These are phyloP conservation scores for Melanotaenia parkinsoni DNA, from an alignment of 2,797 vertebrate species.

Conservation along the genomic window DNA sequence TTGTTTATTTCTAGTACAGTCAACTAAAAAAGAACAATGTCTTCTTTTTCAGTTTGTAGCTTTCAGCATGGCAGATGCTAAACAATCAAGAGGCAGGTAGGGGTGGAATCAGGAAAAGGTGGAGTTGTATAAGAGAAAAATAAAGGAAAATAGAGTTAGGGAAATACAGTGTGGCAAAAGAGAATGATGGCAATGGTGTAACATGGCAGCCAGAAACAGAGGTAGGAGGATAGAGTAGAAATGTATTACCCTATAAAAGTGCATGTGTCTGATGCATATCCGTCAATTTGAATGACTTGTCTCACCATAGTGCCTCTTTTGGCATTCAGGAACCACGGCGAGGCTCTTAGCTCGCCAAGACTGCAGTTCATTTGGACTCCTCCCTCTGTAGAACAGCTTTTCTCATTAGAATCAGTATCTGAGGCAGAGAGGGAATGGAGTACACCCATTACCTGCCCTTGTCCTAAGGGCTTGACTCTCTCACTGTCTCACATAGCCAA, in stretches of 20 bases:
- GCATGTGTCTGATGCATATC: slow-evolving; percentile 86
- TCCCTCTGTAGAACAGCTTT: slow-evolving; percentile 52
- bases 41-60: slow-evolving; percentile 55
- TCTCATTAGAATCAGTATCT: slow-evolving; percentile 83
- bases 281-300: slow-evolving; percentile 89
- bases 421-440: slow-evolving; percentile 63
- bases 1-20: slow-evolving; percentile 23
- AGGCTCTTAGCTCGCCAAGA: slow-evolving; percentile 80
- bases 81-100: slow-evolving; percentile 32
- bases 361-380: slow-evolving; percentile 82
- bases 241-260: slow-evolving; percentile 86
- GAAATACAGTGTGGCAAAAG: slow-evolving; percentile 53
- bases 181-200: slow-evolving; percentile 56
- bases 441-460: slow-evolving; percentile 74
- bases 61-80: slow-evolving; percentile 74
- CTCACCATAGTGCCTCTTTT: slow-evolving; percentile 88
- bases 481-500: slow-evolving; percentile 53
- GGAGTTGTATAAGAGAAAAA: slow-evolving; percentile 23
- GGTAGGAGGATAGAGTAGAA: slow-evolving; percentile 66
- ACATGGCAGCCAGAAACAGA: slow-evolving; percentile 63
- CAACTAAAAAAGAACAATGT: slow-evolving; percentile 27
- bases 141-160: slow-evolving; percentile 46
- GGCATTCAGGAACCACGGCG: slow-evolving; percentile 84
- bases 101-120: slow-evolving; percentile 28
- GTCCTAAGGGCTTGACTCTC: slow-evolving; percentile 71